Evolutionary conservation across 2,113 vertebrate genomes (phyloP).

Genomic region (Anolis sagrei): DNA sequence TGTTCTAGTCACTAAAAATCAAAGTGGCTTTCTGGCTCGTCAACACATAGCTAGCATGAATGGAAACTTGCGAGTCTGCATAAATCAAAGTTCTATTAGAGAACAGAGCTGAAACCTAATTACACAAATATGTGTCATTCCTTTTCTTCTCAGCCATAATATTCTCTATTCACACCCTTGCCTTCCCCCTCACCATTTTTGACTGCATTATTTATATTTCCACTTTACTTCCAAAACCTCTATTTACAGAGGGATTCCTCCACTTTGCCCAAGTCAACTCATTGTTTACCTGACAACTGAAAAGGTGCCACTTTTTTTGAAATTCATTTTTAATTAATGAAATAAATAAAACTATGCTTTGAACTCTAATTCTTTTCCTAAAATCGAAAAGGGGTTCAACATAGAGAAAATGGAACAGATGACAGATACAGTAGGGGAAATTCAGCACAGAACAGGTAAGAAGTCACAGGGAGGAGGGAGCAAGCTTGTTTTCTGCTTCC

Average conservation of each 20-base stretch:
- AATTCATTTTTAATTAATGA: background rate
- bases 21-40: constrained; percentile 31
- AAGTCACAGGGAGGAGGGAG: no score
- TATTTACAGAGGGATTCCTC: background rate
- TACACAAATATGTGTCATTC: constrained; percentile 36
- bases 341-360: background rate
- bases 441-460: no score
- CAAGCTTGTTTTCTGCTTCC: no score
- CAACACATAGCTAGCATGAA: constrained; percentile 24
- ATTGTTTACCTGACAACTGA: background rate
- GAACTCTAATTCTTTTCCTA: background rate
- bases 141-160: constrained; percentile 7
- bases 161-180: constrained; percentile 14
- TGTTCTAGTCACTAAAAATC: constrained; percentile 41
- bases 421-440: no score
- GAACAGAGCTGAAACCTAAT: constrained; percentile 40
- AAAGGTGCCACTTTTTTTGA: background rate
- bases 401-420: no score
- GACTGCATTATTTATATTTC: background rate
- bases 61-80: constrained; percentile 35
- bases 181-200: constrained; percentile 13
- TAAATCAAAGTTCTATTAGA: constrained; percentile 45
- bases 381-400: no score
- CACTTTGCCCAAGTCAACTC: background rate
- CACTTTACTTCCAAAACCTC: background rate